Evolutionary conservation across 2,888 invertebrate genomes (phyloP), one percentile per base, ranked within the genome.

Genomic region (Pegoplata infirma): DNA sequence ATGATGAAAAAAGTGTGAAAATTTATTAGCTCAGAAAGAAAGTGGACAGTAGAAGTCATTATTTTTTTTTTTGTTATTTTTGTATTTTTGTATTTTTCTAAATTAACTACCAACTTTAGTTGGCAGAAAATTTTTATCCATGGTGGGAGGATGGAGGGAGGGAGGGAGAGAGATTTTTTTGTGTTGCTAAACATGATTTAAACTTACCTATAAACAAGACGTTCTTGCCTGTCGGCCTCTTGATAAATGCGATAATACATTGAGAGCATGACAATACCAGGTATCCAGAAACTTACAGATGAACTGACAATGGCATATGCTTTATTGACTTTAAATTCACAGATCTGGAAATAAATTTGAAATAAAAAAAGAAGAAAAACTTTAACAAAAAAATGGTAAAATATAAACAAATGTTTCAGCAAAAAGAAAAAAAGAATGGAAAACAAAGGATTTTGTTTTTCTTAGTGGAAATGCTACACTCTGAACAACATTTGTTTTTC

Each of bases 251-350:
- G 93, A 91, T 95, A 96, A 90, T 97, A 97, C 94, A 97, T 97
- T 85, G 93, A 94, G 83, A 97, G 92, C 97, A 97, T 97, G 75
- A 97, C 96, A 87, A 96, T 94, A 49, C 97, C 97, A 0, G 97
- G 97, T 80, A 97, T 94, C 97, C 97, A 97, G 89, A 97, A 97
- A 88, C 97, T 97, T 83, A 97, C 94, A 89, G 96, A 94, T 82
- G 96, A 96, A 67, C 97, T 97, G 80, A 97, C 92, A 83, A 97
- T 93, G 64, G 96, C 96, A 84, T 97, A 97, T 76, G 94, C 92
- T 89, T 93, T 94, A 90, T 97, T 97, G 86, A 97, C 97, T 81
- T 93, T 93, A 87, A 97, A 97, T 87, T 93, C 92, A 90, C 97
- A 97, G 87, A 90, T 87, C 89, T 89, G 83, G 1, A 83, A 84